phyloP scores from a whole-genome alignment of 2,113 vertebrate genomes.

The Grammomys dolichurus region DNA sequence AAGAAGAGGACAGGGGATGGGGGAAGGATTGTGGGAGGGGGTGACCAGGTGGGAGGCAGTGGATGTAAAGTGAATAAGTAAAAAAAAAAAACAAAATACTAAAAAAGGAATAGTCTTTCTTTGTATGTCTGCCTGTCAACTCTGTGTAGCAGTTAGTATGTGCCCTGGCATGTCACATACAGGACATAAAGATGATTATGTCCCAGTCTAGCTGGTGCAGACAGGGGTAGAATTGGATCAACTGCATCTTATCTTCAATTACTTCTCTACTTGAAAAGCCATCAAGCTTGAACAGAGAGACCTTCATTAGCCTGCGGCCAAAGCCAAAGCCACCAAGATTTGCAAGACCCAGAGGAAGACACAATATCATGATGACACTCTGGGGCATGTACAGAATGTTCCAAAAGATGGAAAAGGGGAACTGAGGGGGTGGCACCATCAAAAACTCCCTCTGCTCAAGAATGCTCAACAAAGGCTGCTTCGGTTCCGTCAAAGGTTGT shows the following conservation, averaged over 20 bases:
- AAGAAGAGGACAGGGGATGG: too few species aligned
- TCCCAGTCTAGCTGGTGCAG: accelerated
- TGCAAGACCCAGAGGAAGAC: neutral
- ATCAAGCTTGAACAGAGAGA: neutral
- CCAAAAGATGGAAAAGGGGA: neutral
- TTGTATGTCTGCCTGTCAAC: neutral
- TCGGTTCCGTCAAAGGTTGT: neutral
- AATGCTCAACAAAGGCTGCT: neutral
- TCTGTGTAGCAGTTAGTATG: neutral
- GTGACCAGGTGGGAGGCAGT: too few species aligned
- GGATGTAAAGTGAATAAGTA: too few species aligned
- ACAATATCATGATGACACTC: neutral
- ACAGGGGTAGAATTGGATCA: neutral
- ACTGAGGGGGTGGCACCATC: neutral
- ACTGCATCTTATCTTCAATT: neutral
- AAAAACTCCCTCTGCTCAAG: neutral
- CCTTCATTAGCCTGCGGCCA: neutral
- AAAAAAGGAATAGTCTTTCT: neutral
- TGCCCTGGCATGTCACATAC: neutral
- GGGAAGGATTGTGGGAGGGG: too few species aligned
- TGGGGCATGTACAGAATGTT: neutral
- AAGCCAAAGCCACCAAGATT: neutral
- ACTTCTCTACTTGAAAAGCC: neutral
- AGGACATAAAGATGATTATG: neutral
- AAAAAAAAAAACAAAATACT: too few species aligned